phyloP scores from a whole-genome alignment of 2,113 vertebrate genomes.

The Pantherophis guttatus region DNA sequence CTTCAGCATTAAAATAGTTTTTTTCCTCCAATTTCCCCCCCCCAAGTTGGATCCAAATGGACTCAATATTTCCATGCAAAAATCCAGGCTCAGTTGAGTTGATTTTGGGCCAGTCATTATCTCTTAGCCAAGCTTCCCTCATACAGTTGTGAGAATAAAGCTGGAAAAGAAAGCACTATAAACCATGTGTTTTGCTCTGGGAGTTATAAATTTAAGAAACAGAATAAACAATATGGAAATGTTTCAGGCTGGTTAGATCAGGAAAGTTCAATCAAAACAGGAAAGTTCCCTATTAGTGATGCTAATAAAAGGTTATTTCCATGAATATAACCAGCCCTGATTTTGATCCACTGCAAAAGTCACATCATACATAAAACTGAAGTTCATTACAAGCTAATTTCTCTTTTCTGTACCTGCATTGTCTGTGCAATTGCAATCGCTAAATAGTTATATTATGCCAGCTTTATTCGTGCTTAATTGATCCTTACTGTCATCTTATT shows the following conservation, averaged over 20 bases:
- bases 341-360: background rate
- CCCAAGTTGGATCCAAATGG: background rate
- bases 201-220: background rate
- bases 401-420: background rate
- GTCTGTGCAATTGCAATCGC: background rate
- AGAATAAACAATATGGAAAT: background rate
- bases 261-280: background rate
- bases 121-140: background rate
- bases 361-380: background rate
- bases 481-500: background rate
- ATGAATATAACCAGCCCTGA: background rate
- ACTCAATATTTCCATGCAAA: background rate
- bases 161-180: background rate
- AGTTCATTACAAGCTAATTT: background rate
- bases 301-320: background rate
- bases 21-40: background rate
- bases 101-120: background rate
- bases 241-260: background rate
- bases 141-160: background rate
- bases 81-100: background rate
- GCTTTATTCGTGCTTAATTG: background rate
- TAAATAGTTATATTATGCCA: background rate
- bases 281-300: background rate
- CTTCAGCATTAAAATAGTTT: background rate
- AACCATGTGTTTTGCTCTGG: background rate